A percentile compares a stretch with the other conserved stretches of the same genome.
Conservation (phyloP, 2,113 vertebrate species). For the Panthera tigris region DNA sequence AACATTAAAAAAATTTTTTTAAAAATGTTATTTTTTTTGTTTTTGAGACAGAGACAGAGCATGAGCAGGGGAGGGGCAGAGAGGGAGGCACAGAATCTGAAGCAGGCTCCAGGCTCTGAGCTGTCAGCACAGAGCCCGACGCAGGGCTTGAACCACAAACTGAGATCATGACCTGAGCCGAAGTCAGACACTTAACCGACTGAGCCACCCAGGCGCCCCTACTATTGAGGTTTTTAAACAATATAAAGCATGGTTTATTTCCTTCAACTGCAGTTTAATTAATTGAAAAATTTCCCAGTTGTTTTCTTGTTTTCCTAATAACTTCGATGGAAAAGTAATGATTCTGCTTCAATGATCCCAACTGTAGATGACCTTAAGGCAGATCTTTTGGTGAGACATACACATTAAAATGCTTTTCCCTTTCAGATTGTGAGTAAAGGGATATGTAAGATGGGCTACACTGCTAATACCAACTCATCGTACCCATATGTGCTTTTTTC, state of each 20-base stretch:
- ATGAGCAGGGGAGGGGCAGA: no score
- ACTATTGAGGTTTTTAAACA: not conserved
- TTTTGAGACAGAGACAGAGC: no score
- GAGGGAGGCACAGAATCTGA: no score
- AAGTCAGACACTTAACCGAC: no score
- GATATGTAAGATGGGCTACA: not conserved
- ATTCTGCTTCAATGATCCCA: not conserved
- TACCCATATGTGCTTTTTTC: not conserved
- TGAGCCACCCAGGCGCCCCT: not conserved
- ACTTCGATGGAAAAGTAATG: not conserved
- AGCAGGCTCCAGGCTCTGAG: no score
- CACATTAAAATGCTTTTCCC: not conserved
- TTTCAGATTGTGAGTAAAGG: not conserved
- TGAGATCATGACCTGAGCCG: no score
- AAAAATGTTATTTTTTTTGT: no score
- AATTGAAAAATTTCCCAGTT: not conserved
- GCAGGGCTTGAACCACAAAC: no score
- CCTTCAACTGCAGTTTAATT: not conserved
- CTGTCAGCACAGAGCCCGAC: no score
- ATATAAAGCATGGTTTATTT: not conserved
- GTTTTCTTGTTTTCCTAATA: not conserved
- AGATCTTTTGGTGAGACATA: not conserved
- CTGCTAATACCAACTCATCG: not conserved
- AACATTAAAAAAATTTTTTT: no score
- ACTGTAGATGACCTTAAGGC: not conserved